phyloP scores from a whole-genome alignment of 2,797 vertebrate genomes.

The Eleutherodactylus coqui region DNA sequence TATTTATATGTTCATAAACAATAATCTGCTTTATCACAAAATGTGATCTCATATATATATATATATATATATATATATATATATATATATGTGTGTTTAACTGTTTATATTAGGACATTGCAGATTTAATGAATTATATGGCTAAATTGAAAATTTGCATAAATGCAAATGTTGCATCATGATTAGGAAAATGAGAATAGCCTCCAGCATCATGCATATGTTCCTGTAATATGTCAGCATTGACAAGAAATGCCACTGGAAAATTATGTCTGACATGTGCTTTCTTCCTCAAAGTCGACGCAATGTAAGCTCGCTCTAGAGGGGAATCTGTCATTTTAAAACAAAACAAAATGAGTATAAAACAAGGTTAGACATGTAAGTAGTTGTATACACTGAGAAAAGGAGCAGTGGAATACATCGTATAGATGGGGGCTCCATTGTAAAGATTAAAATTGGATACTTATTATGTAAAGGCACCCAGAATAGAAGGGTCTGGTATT shows the following conservation, averaged over 20 bases:
- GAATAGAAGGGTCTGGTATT: too few relatives aligned
- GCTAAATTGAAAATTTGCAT: slow-evolving; percentile 43
- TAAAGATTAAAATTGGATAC: too few relatives aligned
- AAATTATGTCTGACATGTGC: slow-evolving; percentile 55
- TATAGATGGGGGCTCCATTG: too few relatives aligned
- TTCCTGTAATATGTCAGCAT: slow-evolving; percentile 36
- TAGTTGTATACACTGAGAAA: too few relatives aligned
- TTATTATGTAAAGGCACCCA: too few relatives aligned
- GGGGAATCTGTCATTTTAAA: background rate
- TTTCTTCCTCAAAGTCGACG: background rate
- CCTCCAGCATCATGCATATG: slow-evolving; percentile 45
- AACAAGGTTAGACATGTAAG: background rate
- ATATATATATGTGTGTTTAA: too few relatives aligned
- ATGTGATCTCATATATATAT: too few relatives aligned
- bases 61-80: too few relatives aligned
- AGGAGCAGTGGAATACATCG: background rate
- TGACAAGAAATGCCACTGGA: slow-evolving; percentile 34
- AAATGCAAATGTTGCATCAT: slow-evolving; percentile 24
- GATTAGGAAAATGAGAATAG: slow-evolving; percentile 50
- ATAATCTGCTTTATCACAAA: background rate
- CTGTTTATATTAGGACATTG: slow-evolving; percentile 13
- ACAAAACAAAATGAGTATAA: background rate
- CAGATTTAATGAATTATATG: slow-evolving; percentile 35
- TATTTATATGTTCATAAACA: background rate
- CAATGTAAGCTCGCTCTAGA: background rate